Evolutionary conservation across 2,113 vertebrate genomes (phyloP), one percentile per base, ranked within the genome.

Genomic region (Pelecanus crispus): DNA sequence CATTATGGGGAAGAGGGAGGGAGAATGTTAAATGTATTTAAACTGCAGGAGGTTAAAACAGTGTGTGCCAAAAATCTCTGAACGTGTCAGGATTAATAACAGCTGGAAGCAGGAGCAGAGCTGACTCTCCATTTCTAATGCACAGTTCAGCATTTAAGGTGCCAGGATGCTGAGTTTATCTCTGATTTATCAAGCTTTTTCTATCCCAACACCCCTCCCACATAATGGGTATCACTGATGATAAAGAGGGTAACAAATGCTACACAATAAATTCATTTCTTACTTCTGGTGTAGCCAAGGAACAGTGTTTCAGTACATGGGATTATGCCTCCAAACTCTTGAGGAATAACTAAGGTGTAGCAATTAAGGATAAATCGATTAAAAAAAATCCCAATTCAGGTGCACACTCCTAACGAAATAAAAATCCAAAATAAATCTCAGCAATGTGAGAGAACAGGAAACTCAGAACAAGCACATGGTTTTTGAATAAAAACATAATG

Each of bases 31-130:
- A 86, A 68, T 73, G 75, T 47, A 79, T 95, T 93, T 90, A 88
- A 97, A 84, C 72, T 87, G 85, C 73, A 79, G 70, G 53, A 86
- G 66, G 81, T 88, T 83, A 85, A 90, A 96, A 58, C 31, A 47
- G 49, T 26, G 44, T 63, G 59, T 86, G 81, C 73, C 92, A 94
- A 92, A 92, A 90, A 58, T 47, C 62, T 81, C 59, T 40, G 56
- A 83, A 95, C 58, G 13, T 72, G 65, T 96, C 92, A 94, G 88
- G 73, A 95, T 97, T 97, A 95, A 88, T 91, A 96, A 81, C 94
- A 97, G 92, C 62, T 96, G 55, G 70, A 95, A 82, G 72, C 20
- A 80, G 3, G 11, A 86, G 36, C 49, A 80, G 86, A 88, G 53
- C 44, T n/a, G 75, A 74, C 59, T 92, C 49, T 81, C 72, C 19